phyloP scores from a whole-genome alignment of 2,113 vertebrate genomes.

The Ailuropoda melanoleuca region DNA sequence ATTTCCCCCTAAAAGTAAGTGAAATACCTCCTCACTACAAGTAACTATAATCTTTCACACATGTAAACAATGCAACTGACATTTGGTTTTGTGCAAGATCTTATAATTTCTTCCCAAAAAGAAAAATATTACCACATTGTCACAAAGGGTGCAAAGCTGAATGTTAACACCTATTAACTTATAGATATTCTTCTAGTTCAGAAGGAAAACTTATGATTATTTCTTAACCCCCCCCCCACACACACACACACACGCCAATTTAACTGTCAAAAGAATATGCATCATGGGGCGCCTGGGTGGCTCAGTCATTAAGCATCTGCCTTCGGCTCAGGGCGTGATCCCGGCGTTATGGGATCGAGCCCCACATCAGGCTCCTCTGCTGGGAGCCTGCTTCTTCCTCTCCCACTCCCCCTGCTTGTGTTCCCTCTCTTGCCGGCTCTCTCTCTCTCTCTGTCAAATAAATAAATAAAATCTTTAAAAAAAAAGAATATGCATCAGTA shows the following conservation, averaged over 20 bases:
- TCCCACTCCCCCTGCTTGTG: too few relatives aligned
- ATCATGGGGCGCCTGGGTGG: background rate
- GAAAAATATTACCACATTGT: background rate
- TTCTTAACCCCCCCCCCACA: background rate
- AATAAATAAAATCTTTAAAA: too few relatives aligned
- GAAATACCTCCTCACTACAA: constrained; percentile 3
- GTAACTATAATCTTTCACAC: background rate
- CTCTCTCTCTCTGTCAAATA: too few relatives aligned
- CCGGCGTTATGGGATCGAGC: too few relatives aligned
- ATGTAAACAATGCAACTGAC: background rate
- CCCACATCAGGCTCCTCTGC: too few relatives aligned
- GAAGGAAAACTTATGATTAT: constrained; percentile 4
- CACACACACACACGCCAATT: background rate
- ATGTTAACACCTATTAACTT: constrained; percentile 14
- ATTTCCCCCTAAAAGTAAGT: constrained; percentile 19
- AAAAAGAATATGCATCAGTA: background rate
- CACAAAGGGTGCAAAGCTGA: constrained; percentile 22
- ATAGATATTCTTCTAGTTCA: background rate
- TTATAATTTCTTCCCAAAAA: background rate
- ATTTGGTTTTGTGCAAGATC: background rate
- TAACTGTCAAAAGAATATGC: background rate
- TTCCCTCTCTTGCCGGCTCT: too few relatives aligned
- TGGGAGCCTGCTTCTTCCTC: too few relatives aligned
- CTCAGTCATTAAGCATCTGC: too few relatives aligned
- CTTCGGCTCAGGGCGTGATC: too few relatives aligned